Percentiles rank a stretch among this genome's conserved stretches.
Evolutionary conservation across 2,888 invertebrate genomes (phyloP).

Genomic region (Leucophora obtusa): DNA sequence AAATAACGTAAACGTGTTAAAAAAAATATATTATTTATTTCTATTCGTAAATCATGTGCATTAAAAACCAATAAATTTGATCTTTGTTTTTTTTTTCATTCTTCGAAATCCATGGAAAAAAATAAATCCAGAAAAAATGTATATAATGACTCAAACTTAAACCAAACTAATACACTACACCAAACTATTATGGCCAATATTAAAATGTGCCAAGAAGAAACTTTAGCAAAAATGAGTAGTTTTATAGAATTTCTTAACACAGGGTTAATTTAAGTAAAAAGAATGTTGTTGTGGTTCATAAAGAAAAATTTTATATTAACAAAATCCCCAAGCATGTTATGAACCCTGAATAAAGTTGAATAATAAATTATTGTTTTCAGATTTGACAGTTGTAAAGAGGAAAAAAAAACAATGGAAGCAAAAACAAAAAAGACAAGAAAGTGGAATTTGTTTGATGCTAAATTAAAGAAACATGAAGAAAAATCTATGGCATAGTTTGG

Average conservation of each 20-base stretch:
- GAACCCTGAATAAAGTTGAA: conserved; percentile 30
- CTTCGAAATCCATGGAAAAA: neutral
- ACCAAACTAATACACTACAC: neutral
- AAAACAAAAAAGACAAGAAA: neutral
- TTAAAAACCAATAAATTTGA: neutral
- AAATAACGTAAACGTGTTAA: too few species aligned
- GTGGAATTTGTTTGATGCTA: neutral
- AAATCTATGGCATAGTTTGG: conserved; percentile 26
- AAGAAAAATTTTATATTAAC: neutral
- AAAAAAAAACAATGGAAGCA: neutral
- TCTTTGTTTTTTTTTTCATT: neutral
- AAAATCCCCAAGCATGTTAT: conserved; percentile 15
- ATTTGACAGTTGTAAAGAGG: conserved; percentile 26
- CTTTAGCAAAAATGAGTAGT: neutral
- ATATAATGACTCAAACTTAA: neutral
- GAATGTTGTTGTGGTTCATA: neutral
- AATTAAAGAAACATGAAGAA: conserved; percentile 14
- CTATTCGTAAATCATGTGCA: neutral
- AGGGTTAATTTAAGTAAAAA: conserved; percentile 26
- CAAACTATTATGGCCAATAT: neutral
- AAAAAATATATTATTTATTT: neutral
- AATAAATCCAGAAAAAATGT: neutral
- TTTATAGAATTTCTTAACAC: conserved; percentile 16
- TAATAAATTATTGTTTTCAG: conserved; percentile 53
- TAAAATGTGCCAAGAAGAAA: neutral